Conservation (phyloP, 2,113 vertebrate species). For the Pavo muticus region DNA sequence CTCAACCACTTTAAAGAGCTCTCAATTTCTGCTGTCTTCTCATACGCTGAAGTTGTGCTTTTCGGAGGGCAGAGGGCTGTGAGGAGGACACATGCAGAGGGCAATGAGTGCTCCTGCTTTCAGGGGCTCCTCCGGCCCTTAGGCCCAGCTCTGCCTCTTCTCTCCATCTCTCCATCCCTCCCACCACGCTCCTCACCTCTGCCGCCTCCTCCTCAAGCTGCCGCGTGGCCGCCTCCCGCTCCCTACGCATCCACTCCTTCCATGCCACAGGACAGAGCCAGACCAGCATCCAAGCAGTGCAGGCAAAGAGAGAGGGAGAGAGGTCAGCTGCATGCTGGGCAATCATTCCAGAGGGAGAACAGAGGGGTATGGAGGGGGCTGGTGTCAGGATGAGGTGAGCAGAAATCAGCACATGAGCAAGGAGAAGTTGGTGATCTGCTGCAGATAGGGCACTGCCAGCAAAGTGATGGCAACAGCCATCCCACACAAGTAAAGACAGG, state of each 20-base stretch:
- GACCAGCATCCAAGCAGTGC: slow-evolving; percentile 23
- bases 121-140: neutral
- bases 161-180: neutral
- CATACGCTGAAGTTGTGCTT: neutral
- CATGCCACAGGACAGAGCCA: slow-evolving; percentile 47
- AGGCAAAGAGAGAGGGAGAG: slow-evolving; percentile 49
- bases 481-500: neutral
- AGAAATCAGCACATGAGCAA: fast-evolving
- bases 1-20: neutral
- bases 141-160: neutral
- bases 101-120: neutral
- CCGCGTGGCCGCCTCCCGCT: slow-evolving; percentile 87
- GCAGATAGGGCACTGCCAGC: fast-evolving
- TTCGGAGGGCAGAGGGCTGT: fast-evolving
- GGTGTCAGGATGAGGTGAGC: neutral
- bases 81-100: neutral
- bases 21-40: neutral
- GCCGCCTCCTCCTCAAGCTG: slow-evolving; percentile 87
- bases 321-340: slow-evolving; percentile 2
- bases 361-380: fast-evolving
- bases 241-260: slow-evolving; percentile 90
- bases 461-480: neutral
- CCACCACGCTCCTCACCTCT: slow-evolving; percentile 81
- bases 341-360: neutral
- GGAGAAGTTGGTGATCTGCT: neutral